Evolutionary conservation across 2,113 vertebrate species (phyloP).

Genomic region (Vimba vimba): DNA sequence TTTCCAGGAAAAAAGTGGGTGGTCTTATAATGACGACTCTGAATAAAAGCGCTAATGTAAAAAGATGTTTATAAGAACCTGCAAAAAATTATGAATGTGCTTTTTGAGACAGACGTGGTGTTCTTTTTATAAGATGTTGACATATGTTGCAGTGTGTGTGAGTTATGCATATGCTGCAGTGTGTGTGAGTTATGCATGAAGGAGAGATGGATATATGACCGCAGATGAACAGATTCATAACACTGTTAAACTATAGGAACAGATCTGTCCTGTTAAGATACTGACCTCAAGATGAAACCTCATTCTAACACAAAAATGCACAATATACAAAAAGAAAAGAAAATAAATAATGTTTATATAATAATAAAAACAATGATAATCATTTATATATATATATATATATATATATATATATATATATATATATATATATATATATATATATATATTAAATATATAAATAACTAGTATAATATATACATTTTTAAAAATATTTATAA

Average conservation of each 20-base stretch:
- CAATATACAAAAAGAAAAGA: too few relatives aligned
- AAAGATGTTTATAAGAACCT: conserved; percentile 60
- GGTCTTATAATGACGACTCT: conserved; percentile 16
- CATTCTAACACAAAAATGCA: not conserved
- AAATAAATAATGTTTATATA: too few relatives aligned
- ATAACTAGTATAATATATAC: too few relatives aligned
- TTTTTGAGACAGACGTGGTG: not conserved
- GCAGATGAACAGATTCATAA: not conserved
- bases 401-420: too few relatives aligned
- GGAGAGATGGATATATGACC: not conserved
- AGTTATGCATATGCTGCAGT: not conserved
- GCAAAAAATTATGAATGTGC: conserved; percentile 48
- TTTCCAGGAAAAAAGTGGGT: not conserved
- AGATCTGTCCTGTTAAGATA: conserved; percentile 6
- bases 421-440: too few relatives aligned
- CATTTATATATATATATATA: too few relatives aligned
- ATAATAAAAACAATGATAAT: too few relatives aligned
- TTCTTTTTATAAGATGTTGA: conserved; percentile 57
- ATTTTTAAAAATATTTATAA: too few relatives aligned
- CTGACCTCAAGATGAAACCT: conserved; percentile 7
- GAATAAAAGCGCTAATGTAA: conserved; percentile 63
- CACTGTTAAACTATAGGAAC: conserved; percentile 22
- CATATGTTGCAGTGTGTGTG: conserved; percentile 57
- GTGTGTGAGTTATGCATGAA: too few relatives aligned
- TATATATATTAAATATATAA: too few relatives aligned